phyloP scores from a whole-genome alignment of 1,140 invertebrate genomes.

The Pteromalus puparum region DNA sequence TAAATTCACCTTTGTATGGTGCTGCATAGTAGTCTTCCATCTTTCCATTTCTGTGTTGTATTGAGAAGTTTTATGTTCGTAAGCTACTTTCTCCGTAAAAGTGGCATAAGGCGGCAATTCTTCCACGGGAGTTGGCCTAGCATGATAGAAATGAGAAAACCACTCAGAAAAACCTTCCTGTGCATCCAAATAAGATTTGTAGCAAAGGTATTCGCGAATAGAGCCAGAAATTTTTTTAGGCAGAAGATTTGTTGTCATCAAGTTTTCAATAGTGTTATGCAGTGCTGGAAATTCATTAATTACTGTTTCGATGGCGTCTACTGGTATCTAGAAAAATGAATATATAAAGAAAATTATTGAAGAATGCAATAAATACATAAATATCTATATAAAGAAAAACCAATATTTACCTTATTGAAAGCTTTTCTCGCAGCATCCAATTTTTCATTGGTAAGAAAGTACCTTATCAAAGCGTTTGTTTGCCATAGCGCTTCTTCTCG shows the following conservation, averaged over 20 bases:
- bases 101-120: slow-evolving; percentile 78
- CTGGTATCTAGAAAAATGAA: slow-evolving; percentile 73
- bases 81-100: slow-evolving; percentile 92
- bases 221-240: slow-evolving; percentile 74
- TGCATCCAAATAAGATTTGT: slow-evolving; percentile 88
- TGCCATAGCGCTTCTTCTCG: slow-evolving; percentile 88
- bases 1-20: slow-evolving; percentile 79
- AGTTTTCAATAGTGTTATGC: slow-evolving; percentile 71
- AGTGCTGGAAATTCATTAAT: slow-evolving; percentile 76
- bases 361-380: neutral
- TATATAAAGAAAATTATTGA: neutral
- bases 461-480: slow-evolving; percentile 91
- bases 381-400: slow-evolving; percentile 5
- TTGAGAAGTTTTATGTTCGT: slow-evolving; percentile 88
- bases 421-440: slow-evolving; percentile 82
- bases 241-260: slow-evolving; percentile 69
- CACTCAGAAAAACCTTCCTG: slow-evolving; percentile 92
- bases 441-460: slow-evolving; percentile 83
- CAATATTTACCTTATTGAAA: slow-evolving; percentile 78
- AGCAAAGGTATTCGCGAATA: slow-evolving; percentile 85
- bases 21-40: slow-evolving; percentile 83
- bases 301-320: slow-evolving; percentile 80
- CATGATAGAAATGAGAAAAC: slow-evolving; percentile 89
- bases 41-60: slow-evolving; percentile 85
- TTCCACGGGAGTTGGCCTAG: slow-evolving; percentile 82